These are phyloP conservation scores for Lonchura striata DNA, from an alignment of 2,113 vertebrate genomes.

Conservation along the genomic window DNA sequence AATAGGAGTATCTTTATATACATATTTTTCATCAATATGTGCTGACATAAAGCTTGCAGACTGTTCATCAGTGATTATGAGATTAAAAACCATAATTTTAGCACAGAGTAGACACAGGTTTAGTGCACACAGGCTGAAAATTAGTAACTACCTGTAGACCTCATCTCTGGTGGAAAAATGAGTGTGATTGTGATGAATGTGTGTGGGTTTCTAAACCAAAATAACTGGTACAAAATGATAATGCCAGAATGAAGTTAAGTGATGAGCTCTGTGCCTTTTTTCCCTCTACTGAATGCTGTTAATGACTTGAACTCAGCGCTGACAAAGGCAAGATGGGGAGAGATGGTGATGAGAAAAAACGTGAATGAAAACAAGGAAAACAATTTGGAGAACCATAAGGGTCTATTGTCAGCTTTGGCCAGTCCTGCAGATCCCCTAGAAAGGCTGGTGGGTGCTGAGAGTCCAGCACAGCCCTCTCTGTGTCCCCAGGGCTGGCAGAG, in stretches of 20 bases:
- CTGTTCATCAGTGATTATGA: background rate
- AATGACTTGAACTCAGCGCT: background rate
- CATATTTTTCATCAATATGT: background rate
- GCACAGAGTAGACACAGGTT: background rate
- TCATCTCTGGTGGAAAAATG: background rate
- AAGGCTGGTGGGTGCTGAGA: background rate
- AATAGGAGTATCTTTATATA: background rate
- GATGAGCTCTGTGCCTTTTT: background rate
- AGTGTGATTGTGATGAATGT: background rate
- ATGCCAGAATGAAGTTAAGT: background rate
- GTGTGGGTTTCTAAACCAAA: background rate
- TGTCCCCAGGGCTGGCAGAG: background rate
- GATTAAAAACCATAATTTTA: background rate
- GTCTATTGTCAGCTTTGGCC: background rate
- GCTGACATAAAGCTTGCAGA: background rate
- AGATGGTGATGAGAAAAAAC: background rate
- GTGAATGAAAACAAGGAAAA: background rate
- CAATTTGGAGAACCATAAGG: background rate
- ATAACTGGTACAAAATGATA: background rate
- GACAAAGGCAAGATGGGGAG: background rate
- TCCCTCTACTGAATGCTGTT: background rate
- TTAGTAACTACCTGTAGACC: background rate
- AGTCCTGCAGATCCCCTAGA: background rate
- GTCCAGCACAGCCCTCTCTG: background rate
- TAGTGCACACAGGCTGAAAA: background rate